phyloP scores from a whole-genome alignment of 1,140 invertebrate species.

The Zaprionus lachaisei region DNA sequence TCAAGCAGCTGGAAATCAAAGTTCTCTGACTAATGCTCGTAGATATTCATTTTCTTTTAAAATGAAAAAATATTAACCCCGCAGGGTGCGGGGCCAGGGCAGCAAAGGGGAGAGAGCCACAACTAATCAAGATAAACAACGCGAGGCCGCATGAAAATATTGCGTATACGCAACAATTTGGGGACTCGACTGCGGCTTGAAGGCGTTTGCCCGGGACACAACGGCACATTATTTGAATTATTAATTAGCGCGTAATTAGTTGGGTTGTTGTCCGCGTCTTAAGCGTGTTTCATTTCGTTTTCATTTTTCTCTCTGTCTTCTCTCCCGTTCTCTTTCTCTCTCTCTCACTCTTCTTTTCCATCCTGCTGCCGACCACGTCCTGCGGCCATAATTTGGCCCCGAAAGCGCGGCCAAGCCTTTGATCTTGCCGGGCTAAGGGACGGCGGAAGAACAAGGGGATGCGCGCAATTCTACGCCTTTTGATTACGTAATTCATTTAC shows the following conservation, averaged over 20 bases:
- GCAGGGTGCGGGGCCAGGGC: neutral
- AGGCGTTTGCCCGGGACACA: slow-evolving; percentile 40
- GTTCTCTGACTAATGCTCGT: slow-evolving; percentile 51
- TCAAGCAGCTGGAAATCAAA: slow-evolving; percentile 62
- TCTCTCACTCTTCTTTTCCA: slow-evolving; percentile 1
- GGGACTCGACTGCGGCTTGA: slow-evolving; percentile 10
- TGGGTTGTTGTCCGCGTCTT: slow-evolving; percentile 58
- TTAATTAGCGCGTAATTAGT: slow-evolving; percentile 81
- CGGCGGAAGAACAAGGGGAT: neutral
- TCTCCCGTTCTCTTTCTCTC: neutral
- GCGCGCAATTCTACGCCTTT: slow-evolving; percentile 63
- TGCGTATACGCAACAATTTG: slow-evolving; percentile 36
- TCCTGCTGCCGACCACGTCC: slow-evolving; percentile 61
- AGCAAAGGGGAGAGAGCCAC: slow-evolving; percentile 9
- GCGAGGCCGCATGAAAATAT: slow-evolving; percentile 23
- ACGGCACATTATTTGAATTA: slow-evolving; percentile 79
- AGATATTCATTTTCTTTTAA: slow-evolving; percentile 46
- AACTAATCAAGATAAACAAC: slow-evolving; percentile 63
- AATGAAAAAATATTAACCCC: slow-evolving; percentile 63
- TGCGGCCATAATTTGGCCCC: slow-evolving; percentile 72
- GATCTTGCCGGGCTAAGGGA: slow-evolving; percentile 42
- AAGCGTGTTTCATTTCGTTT: slow-evolving; percentile 39
- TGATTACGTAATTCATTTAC: slow-evolving; percentile 80
- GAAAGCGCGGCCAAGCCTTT: slow-evolving; percentile 54
- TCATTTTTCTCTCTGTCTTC: slow-evolving; percentile 8